Evolutionary conservation across 2,888 invertebrate genomes (phyloP).

Genomic region (Ectemnius lituratus): DNA sequence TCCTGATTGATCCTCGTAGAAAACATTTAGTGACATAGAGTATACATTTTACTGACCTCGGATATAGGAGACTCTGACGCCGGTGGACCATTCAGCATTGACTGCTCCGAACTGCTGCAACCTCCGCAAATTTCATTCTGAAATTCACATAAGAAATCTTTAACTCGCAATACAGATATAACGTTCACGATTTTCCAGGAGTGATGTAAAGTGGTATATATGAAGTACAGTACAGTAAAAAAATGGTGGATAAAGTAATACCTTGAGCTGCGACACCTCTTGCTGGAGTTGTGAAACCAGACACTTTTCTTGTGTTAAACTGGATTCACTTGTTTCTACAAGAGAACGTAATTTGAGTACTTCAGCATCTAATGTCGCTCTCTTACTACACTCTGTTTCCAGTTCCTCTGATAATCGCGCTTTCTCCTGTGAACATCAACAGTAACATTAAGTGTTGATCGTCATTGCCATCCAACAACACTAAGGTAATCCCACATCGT

Average conservation of each 20-base stretch:
- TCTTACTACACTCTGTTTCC: conserved; percentile 73
- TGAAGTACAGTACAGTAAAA: background rate
- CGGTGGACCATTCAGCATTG: conserved; percentile 72
- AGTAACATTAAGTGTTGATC: background rate
- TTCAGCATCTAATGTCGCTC: conserved; percentile 62
- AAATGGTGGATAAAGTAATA: conserved; percentile 36
- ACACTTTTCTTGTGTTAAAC: conserved; percentile 63
- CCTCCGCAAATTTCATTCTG: conserved; percentile 66
- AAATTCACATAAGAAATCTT: conserved; percentile 24
- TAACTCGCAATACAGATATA: background rate
- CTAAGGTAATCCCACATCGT: no score
- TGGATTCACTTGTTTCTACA: conserved; percentile 64
- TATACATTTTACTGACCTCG: conserved; percentile 70
- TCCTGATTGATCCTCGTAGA: conserved; percentile 11
- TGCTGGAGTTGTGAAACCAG: conserved; percentile 65
- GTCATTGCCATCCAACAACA: no score
- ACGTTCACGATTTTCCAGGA: background rate
- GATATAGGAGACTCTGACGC: conserved; percentile 70
- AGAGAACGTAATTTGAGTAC: conserved; percentile 65
- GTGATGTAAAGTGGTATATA: background rate
- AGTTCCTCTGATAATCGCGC: conserved; percentile 77
- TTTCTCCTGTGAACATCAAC: conserved; percentile 77
- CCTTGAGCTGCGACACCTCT: conserved; percentile 70
- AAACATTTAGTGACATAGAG: conserved; percentile 31
- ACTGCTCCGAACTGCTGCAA: conserved; percentile 69